Conservation (phyloP, 2,888 invertebrate species). For the Fragum sueziense region DNA sequence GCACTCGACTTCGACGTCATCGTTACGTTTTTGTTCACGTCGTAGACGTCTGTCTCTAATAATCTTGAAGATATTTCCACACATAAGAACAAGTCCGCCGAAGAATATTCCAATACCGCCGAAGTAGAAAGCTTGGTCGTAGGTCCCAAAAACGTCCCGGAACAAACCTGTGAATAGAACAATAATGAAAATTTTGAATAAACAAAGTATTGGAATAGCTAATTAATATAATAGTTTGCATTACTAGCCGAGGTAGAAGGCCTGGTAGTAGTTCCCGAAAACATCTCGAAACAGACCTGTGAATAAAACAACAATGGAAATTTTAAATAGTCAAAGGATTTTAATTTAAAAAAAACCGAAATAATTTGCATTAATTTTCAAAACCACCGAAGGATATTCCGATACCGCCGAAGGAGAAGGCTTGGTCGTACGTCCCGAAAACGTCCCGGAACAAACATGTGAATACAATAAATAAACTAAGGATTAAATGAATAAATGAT, state of each 20-base stretch:
- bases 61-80: conserved; percentile 48
- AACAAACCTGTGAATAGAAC: conserved; percentile 61
- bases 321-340: too few species aligned
- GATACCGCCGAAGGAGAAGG: conserved; percentile 60
- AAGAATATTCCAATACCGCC: conserved; percentile 61
- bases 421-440: conserved; percentile 57
- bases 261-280: too few species aligned
- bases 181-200: too few species aligned
- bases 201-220: too few species aligned
- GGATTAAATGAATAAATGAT: too few species aligned
- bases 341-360: too few species aligned
- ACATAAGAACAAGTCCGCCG: conserved; percentile 49
- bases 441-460: conserved; percentile 56
- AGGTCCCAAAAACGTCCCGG: conserved; percentile 53
- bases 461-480: background rate
- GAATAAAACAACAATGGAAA: background rate
- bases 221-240: too few species aligned
- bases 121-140: conserved; percentile 61
- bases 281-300: background rate
- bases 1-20: background rate
- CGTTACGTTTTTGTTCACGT: background rate
- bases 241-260: too few species aligned
- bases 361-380: too few species aligned
- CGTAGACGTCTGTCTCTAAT: conserved; percentile 34
- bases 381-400: conserved; percentile 59